A percentile compares a stretch with the other conserved stretches of the same genome.
Conservation (phyloP, 2,888 invertebrate genomes). For the Catocala fraxini region DNA sequence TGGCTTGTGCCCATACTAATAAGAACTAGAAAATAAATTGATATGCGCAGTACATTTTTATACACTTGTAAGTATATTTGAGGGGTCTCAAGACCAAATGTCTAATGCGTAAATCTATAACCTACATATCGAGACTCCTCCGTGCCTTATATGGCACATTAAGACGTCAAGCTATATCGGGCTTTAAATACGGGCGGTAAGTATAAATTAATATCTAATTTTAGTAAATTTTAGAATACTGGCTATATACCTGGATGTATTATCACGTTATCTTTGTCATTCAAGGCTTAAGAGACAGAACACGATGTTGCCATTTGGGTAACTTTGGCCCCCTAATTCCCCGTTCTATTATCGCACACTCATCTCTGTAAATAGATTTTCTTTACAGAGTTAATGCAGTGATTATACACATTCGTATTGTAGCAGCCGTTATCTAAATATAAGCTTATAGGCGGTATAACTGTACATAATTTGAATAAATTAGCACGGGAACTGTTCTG, state of each 20-base stretch:
- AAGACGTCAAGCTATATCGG: neutral
- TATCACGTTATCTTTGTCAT: no score
- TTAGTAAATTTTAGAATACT: no score
- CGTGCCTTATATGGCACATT: neutral
- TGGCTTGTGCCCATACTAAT: neutral
- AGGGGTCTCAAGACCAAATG: neutral
- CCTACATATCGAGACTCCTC: neutral
- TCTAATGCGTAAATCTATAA: neutral
- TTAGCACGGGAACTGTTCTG: slow-evolving; percentile 79
- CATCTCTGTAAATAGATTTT: slow-evolving; percentile 72
- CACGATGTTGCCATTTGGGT: neutral
- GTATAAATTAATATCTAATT: no score
- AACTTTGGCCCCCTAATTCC: slow-evolving; percentile 24
- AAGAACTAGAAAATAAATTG: no score
- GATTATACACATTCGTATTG: slow-evolving; percentile 54
- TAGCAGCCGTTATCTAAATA: slow-evolving; percentile 58
- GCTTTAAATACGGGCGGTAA: neutral
- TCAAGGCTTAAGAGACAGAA: neutral
- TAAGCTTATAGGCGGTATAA: slow-evolving; percentile 68
- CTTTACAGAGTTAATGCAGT: slow-evolving; percentile 76
- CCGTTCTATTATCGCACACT: slow-evolving; percentile 57
- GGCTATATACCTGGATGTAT: no score
- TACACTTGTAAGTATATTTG: neutral
- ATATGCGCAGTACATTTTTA: no score
- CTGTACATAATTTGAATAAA: slow-evolving; percentile 82